These are phyloP conservation scores for Willisornis vidua DNA, from an alignment of 2,113 vertebrate genomes.

Conservation along the genomic window DNA sequence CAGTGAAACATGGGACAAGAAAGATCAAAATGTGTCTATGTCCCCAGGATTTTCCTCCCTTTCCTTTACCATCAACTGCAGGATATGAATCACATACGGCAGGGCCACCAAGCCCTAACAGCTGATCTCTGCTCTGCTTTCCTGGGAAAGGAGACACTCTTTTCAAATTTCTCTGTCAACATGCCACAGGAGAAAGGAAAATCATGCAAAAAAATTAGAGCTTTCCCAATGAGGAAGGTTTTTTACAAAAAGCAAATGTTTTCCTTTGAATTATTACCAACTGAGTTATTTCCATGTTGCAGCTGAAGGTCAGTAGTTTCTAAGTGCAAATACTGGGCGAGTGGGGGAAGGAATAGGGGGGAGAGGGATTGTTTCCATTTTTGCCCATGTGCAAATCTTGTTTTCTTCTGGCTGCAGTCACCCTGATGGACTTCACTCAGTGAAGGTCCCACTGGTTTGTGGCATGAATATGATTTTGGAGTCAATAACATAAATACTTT, in stretches of 20 bases:
- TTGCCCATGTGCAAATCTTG: constrained; percentile 40
- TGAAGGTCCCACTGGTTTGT: constrained; percentile 11
- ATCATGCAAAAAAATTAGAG: neutral
- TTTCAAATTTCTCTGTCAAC: constrained; percentile 5
- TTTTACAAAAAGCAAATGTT: constrained; percentile 53
- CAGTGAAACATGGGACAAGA: neutral
- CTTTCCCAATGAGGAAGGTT: neutral
- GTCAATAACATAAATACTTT: constrained; percentile 32
- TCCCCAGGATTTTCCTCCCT: neutral
- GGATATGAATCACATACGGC: neutral
- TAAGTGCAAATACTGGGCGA: constrained; percentile 23
- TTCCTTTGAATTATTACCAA: constrained; percentile 59
- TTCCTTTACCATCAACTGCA: neutral
- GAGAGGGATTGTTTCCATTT: constrained; percentile 4
- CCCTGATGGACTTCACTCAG: neutral
- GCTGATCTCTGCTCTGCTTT: constrained; percentile 1
- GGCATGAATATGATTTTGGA: neutral
- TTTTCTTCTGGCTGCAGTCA: constrained; percentile 27
- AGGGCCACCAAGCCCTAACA: neutral
- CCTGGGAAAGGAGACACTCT: neutral
- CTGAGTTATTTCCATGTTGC: constrained; percentile 43
- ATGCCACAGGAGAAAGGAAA: neutral
- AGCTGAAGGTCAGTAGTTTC: constrained; percentile 52
- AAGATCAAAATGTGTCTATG: neutral
- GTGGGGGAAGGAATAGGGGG: neutral